A percentile compares a stretch with the other conserved stretches of the same genome.
phyloP scores from a whole-genome alignment of 2,888 invertebrate species.

The Mesochorus sp. region DNA sequence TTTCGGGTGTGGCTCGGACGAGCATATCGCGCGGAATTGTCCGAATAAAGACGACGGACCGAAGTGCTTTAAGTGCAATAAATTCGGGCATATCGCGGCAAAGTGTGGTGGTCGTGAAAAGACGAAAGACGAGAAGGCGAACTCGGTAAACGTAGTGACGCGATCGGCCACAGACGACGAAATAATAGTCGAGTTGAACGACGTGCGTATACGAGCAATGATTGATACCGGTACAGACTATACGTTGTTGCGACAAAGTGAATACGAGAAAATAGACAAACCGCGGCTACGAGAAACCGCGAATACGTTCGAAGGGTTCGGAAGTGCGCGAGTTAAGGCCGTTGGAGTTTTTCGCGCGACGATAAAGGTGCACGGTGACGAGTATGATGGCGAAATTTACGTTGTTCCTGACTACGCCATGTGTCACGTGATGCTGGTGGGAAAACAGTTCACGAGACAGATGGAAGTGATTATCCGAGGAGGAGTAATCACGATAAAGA shows the following conservation, averaged over 20 bases:
- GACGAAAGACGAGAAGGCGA: not conserved
- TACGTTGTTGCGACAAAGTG: constrained; percentile 28
- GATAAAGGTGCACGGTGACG: constrained; percentile 17
- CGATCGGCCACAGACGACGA: constrained; percentile 12
- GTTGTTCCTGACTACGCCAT: too few species aligned
- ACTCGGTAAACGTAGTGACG: not conserved
- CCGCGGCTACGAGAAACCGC: constrained; percentile 23
- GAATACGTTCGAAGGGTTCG: constrained; percentile 46
- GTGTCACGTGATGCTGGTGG: too few species aligned
- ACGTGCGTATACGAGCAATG: constrained; percentile 34
- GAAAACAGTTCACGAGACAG: too few species aligned
- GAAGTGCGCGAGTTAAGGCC: constrained; percentile 17
- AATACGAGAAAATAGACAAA: constrained; percentile 46
- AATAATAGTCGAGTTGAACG: constrained; percentile 30
- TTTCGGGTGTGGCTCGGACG: constrained; percentile 34
- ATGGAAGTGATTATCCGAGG: too few species aligned
- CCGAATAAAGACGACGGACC: constrained; percentile 39
- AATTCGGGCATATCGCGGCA: constrained; percentile 54
- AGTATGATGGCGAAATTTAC: too few species aligned
- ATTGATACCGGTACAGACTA: constrained; percentile 53
- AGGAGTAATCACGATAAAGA: too few species aligned
- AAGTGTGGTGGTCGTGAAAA: constrained; percentile 31
- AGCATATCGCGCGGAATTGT: constrained; percentile 34
- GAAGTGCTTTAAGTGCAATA: constrained; percentile 53
- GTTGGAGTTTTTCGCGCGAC: constrained; percentile 30